Percentiles rank a stretch among this genome's conserved stretches.
phyloP scores from a whole-genome alignment of 2,797 vertebrate genomes.

The Argya squamiceps region DNA sequence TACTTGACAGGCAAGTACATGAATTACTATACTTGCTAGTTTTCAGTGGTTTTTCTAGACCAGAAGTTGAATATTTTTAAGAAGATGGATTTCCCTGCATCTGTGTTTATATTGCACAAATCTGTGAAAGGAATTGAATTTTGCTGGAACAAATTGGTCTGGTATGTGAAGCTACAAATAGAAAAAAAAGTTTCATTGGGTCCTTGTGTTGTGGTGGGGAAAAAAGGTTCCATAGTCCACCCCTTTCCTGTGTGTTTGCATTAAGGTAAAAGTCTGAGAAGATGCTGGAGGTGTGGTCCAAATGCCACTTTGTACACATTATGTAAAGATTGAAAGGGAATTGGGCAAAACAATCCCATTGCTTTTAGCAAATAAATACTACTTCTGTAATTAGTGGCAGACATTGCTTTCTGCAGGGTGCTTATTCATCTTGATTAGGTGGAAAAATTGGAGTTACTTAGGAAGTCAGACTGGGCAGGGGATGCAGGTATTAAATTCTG shows the following conservation, averaged over 20 bases:
- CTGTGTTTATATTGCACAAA: not conserved
- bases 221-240: not conserved
- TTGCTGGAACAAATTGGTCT: not conserved
- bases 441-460: not conserved
- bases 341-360: not conserved
- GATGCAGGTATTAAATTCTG: not conserved
- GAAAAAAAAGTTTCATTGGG: not conserved
- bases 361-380: not conserved
- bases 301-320: not conserved
- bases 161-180: not conserved
- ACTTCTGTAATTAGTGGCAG: not conserved
- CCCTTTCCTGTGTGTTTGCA: not conserved
- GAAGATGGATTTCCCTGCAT: not conserved
- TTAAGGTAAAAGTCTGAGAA: not conserved
- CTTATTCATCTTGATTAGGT: not conserved
- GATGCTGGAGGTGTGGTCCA: not conserved
- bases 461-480: not conserved
- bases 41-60: not conserved
- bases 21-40: not conserved
- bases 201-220: not conserved
- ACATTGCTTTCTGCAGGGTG: not conserved
- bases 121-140: not conserved
- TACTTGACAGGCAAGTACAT: conserved; percentile 89
- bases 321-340: not conserved
- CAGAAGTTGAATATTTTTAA: not conserved